Conservation (phyloP, 2,797 vertebrate species). For the Dromococcyx pavoninus region DNA sequence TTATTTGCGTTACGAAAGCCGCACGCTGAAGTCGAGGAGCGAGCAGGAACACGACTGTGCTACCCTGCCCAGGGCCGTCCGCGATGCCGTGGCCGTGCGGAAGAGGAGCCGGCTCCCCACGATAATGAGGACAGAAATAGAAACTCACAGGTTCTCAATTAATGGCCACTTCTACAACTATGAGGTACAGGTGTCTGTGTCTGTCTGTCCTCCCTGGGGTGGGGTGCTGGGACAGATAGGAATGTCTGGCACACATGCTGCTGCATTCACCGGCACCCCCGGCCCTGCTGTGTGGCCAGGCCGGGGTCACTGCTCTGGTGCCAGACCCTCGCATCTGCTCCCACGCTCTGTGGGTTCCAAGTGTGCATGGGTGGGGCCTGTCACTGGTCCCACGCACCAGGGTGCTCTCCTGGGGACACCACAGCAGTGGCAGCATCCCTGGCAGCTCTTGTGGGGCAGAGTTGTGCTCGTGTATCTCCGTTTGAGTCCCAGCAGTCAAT, state of each 20-base stretch:
- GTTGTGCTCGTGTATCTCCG: background rate
- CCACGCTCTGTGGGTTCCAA: background rate
- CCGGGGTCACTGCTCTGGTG: no score
- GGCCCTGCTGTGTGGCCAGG: fast-evolving
- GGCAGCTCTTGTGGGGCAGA: no score
- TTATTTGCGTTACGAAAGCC: conserved; percentile 73
- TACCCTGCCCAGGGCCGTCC: conserved; percentile 82
- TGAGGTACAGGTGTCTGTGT: conserved; percentile 36
- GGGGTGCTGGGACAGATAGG: background rate
- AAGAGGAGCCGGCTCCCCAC: conserved; percentile 76
- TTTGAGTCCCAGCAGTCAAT: fast-evolving
- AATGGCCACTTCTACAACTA: conserved; percentile 93
- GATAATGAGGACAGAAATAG: conserved; percentile 64
- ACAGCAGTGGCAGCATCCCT: no score
- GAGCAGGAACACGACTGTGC: conserved; percentile 73
- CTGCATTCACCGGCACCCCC: background rate
- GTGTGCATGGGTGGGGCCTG: no score
- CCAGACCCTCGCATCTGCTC: background rate
- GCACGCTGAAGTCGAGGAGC: conserved; percentile 71
- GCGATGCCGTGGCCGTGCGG: conserved; percentile 79
- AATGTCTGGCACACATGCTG: background rate
- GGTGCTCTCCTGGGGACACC: background rate
- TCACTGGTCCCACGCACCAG: fast-evolving
- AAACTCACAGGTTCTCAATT: conserved; percentile 88
- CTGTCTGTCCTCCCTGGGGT: background rate